Evolutionary conservation across 2,113 vertebrate species (phyloP).

Genomic region (Callipepla squamata): DNA sequence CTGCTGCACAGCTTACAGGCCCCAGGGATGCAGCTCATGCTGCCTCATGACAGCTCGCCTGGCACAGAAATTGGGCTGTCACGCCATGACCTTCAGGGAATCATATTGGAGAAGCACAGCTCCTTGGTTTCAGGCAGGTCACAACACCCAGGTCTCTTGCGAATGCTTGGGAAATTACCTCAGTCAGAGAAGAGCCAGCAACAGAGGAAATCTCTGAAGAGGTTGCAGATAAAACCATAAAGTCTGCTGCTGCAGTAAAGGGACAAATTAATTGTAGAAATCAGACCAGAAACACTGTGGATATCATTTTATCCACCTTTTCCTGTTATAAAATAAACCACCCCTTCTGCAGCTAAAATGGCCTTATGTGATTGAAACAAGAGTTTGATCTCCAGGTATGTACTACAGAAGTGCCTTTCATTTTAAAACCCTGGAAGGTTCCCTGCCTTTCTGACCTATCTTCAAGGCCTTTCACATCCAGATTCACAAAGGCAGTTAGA

Average conservation of each 20-base stretch:
- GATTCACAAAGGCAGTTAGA: background rate
- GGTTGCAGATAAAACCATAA: background rate
- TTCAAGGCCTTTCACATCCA: background rate
- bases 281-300: background rate
- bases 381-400: background rate
- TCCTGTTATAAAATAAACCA: background rate
- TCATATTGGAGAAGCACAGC: background rate
- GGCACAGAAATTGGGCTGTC: background rate
- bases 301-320: background rate
- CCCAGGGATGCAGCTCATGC: background rate
- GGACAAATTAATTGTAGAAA: background rate
- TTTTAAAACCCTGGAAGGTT: conserved; percentile 21
- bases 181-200: background rate
- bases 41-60: background rate
- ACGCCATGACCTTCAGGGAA: background rate
- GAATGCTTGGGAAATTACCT: background rate
- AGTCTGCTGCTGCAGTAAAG: background rate
- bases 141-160: background rate
- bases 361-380: background rate
- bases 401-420: background rate
- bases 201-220: background rate
- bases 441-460: background rate
- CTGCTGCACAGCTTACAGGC: background rate
- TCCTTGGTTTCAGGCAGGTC: background rate
- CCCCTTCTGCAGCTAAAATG: background rate